These are phyloP conservation scores for Drosophila varians DNA, from an alignment of 1,140 invertebrate genomes.

Conservation along the genomic window DNA sequence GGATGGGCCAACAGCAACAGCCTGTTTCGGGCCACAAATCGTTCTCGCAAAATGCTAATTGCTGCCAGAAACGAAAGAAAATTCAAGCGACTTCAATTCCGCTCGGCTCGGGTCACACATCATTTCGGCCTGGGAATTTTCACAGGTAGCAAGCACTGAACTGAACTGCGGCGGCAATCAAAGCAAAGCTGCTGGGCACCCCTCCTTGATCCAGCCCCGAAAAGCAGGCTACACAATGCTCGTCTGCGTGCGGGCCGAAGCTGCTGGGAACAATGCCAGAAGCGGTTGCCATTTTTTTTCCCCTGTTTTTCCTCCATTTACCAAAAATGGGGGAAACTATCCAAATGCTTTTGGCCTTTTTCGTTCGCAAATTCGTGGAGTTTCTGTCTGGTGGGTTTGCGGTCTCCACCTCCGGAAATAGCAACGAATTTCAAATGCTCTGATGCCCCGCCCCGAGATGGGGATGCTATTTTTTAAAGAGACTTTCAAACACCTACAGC, in stretches of 20 bases:
- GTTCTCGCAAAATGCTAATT: constrained; percentile 63
- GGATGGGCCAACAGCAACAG: not conserved
- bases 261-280: constrained; percentile 56
- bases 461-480: constrained; percentile 14
- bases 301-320: not conserved
- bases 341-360: constrained; percentile 50
- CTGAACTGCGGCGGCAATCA: constrained; percentile 63
- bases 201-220: constrained; percentile 14
- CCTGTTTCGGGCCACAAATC: not conserved
- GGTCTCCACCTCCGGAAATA: constrained; percentile 23
- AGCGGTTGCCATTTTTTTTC: constrained; percentile 34
- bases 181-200: constrained; percentile 37
- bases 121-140: constrained; percentile 61
- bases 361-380: constrained; percentile 29
- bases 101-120: constrained; percentile 49
- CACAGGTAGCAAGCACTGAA: constrained; percentile 60
- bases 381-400: constrained; percentile 27
- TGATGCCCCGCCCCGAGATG: constrained; percentile 32
- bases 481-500: constrained; percentile 33
- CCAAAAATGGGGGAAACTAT: constrained; percentile 15
- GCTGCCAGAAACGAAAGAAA: constrained; percentile 32
- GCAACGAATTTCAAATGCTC: constrained; percentile 31
- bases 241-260: constrained; percentile 49
- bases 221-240: constrained; percentile 52
- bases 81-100: constrained; percentile 69